A percentile compares a stretch with the other conserved stretches of the same genome.
phyloP scores from a whole-genome alignment of 2,113 vertebrate species.

The Okapia johnstoni region DNA sequence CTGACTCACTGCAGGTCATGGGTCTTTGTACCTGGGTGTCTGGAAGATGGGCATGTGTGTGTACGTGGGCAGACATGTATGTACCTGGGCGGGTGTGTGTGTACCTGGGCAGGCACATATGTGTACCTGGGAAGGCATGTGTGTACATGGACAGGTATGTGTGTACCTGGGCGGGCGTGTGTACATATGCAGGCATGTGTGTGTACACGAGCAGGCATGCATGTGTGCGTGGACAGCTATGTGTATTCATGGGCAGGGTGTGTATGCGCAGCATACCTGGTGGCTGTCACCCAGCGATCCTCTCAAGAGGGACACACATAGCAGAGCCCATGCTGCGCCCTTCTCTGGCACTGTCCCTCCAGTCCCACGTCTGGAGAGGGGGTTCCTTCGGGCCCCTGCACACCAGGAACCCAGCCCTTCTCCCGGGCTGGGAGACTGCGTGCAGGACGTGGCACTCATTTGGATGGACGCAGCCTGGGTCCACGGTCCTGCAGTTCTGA shows the following conservation, averaged over 20 bases:
- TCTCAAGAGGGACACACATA: not conserved
- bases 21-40: not conserved
- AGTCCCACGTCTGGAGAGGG: not conserved
- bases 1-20: not conserved
- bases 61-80: not conserved
- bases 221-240: not conserved
- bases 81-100: not conserved
- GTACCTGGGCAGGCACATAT: not conserved
- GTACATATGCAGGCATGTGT: not conserved
- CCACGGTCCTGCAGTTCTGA: not conserved
- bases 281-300: not conserved
- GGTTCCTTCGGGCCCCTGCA: not conserved
- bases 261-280: not conserved
- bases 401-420: not conserved
- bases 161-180: accelerated
- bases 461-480: not conserved
- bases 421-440: not conserved
- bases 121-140: not conserved
- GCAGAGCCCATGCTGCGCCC: not conserved
- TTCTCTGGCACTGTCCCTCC: not conserved
- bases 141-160: not conserved
- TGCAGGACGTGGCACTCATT: not conserved
- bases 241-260: not conserved
- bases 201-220: not conserved
- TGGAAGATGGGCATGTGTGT: not conserved